phyloP scores from a whole-genome alignment of 2,113 vertebrate genomes.

The Syngnathoides biaculeatus region DNA sequence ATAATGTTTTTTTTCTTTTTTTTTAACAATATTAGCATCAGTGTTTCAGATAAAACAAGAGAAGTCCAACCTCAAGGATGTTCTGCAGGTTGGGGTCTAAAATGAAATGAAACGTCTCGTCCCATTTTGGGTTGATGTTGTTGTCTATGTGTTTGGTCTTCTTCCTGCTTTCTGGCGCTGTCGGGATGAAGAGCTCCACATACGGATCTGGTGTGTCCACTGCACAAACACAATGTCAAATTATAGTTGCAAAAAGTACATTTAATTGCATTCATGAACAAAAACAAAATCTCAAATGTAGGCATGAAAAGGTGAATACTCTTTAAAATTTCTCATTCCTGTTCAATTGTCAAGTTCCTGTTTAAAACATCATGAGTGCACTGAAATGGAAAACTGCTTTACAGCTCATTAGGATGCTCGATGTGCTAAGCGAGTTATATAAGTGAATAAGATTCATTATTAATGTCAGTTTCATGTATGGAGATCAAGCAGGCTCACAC shows the following conservation, averaged over 20 bases:
- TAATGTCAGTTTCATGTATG: background rate
- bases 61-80: conserved; percentile 80
- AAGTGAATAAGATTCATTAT: background rate
- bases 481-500: conserved; percentile 77
- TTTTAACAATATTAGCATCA: background rate
- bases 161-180: conserved; percentile 88
- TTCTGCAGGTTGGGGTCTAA: conserved; percentile 93
- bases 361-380: background rate
- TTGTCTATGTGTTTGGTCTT: conserved; percentile 91
- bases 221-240: conserved; percentile 39
- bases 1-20: background rate
- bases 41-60: background rate
- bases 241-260: no score
- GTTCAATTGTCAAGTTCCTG: background rate
- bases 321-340: no score
- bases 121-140: conserved; percentile 88
- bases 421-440: background rate
- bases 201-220: conserved; percentile 97
- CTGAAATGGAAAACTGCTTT: no score
- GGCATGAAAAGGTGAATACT: no score
- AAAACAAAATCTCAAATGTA: no score
- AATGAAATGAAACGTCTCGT: conserved; percentile 91
- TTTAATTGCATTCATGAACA: no score
- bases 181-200: conserved; percentile 89
- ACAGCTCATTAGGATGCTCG: background rate